phyloP scores from a whole-genome alignment of 2,113 vertebrate genomes.

The Aplodontia rufa region DNA sequence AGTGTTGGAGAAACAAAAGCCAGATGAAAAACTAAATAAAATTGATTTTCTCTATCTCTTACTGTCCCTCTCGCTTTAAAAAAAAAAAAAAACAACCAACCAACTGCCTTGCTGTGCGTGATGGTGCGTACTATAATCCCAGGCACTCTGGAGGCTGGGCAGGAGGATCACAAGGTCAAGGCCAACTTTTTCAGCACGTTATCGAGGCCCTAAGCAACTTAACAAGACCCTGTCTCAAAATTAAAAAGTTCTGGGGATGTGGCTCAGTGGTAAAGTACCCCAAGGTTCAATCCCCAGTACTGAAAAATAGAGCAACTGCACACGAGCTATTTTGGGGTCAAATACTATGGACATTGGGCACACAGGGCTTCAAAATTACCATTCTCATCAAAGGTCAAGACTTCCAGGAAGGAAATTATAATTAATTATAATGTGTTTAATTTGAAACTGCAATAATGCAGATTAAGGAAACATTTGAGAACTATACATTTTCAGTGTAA shows the following conservation, averaged over 20 bases:
- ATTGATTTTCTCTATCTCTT: too few species aligned
- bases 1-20: too few species aligned
- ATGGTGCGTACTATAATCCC: too few species aligned
- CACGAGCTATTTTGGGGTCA: constrained; percentile 92
- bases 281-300: not conserved
- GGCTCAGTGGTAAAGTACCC: not conserved
- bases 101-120: constrained; percentile 52
- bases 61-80: too few species aligned
- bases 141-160: not conserved
- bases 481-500: too few species aligned
- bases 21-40: too few species aligned
- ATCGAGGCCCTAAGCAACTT: not conserved
- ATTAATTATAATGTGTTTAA: not conserved
- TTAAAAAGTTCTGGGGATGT: not conserved
- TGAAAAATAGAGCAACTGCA: constrained; percentile 87
- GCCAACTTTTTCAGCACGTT: not conserved
- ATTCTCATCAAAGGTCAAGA: constrained; percentile 92
- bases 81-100: too few species aligned
- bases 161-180: not conserved
- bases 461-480: not conserved
- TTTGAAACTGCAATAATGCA: not conserved
- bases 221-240: not conserved
- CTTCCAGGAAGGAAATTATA: not conserved
- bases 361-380: constrained; percentile 93
- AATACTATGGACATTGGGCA: constrained; percentile 99